Base-by-base conservation (phyloP, 2,888 invertebrate species). In the Callyntrura guangdongensis region DNA sequence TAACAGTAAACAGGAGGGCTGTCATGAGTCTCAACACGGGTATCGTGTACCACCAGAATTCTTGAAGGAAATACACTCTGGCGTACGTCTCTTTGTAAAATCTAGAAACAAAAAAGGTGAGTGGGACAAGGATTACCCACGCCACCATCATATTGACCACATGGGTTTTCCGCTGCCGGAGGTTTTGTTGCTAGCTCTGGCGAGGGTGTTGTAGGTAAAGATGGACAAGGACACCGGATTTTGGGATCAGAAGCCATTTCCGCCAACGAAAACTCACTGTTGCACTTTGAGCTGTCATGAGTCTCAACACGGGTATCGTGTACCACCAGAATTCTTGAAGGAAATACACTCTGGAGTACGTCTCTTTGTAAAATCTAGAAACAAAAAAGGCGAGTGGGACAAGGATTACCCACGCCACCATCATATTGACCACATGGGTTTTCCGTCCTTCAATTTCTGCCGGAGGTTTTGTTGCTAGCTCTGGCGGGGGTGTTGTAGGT, bases 51-150 rank as follows among this genome's bases (percentile, higher is more conserved):
- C 91, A 92, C 92, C 92, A 92, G 74, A 83, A 92, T 53, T 92
- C 92, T 45, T 92, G 91, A 9, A 92, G 90, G 22, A 92, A 91
- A 49, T 86, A 91, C 14, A 91, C 92, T 61, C 90, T 91, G 14
- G 90, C 81, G 45, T 88, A 92, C 9, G 92, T 92, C 36, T 92
- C 92, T 45, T 92, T 92, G 86, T 91, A 92, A 49, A 90, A 92
- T 9, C 92, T 83, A 36, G 84, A 77, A 4, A 90, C 83, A 64
- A 92, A 90, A 45, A 90, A 85, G 9, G 88, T 85, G 27, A 91
- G 87, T n/a, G 92, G 91, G 4, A 91, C 83, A 0, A 92, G 64
- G 59, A 69, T 74, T 11, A 89, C 67, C 91, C 92, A 92, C 8
- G 91, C 87, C 12, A 92, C 84, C 12, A 90, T 84, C 92, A 91